These are phyloP conservation scores for Hypomecis punctinalis DNA, from an alignment of 2,888 invertebrate species.

Conservation along the genomic window DNA sequence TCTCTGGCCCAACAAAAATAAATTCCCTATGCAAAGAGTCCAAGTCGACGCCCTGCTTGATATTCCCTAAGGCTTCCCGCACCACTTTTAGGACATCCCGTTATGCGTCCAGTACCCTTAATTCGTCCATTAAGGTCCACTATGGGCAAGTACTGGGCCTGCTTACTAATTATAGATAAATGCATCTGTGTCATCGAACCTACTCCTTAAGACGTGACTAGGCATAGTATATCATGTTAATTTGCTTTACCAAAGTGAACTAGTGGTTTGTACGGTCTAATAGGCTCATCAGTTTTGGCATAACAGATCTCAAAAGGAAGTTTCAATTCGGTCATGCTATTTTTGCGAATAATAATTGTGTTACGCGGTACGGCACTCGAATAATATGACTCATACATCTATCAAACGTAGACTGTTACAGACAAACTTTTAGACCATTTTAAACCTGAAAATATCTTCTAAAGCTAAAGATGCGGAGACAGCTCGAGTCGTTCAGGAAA, in stretches of 20 bases:
- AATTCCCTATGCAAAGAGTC: background rate
- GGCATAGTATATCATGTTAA: background rate
- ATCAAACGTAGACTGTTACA: no score
- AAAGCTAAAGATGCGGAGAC: slow-evolving; percentile 10
- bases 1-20: no score
- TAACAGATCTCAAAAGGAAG: no score
- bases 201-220: slow-evolving; percentile 17
- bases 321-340: no score
- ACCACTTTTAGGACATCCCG: slow-evolving; percentile 37
- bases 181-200: slow-evolving; percentile 33
- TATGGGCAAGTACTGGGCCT: slow-evolving; percentile 21
- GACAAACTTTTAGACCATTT: no score
- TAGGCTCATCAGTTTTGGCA: no score
- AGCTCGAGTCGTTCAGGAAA: slow-evolving; percentile 53
- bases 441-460: background rate
- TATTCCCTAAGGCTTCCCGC: slow-evolving; percentile 30
- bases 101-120: slow-evolving; percentile 35
- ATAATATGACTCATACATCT: no score
- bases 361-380: no score
- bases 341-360: no score
- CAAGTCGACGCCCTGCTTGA: slow-evolving; percentile 20
- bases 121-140: slow-evolving; percentile 38
- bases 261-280: no score
- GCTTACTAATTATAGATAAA: slow-evolving; percentile 36
- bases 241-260: background rate